Evolutionary conservation across 2,113 vertebrate genomes (phyloP).

Genomic region (Pleuronectes platessa): DNA sequence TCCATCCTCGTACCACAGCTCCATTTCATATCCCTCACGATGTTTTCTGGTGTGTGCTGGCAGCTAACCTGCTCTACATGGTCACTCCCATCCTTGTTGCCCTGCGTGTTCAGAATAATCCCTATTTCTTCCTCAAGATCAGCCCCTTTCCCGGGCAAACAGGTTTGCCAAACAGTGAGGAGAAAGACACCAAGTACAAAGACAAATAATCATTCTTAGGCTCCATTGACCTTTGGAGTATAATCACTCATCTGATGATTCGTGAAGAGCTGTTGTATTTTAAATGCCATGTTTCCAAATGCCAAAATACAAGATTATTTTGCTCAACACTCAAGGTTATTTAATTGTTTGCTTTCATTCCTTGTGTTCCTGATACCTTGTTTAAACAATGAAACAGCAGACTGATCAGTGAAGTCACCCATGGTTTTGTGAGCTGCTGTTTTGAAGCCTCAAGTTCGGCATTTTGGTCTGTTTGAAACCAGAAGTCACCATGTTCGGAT

Average conservation of each 20-base stretch:
- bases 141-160: constrained; percentile 70
- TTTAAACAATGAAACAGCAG: background rate
- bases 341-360: constrained; percentile 5
- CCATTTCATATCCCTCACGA: constrained; percentile 87
- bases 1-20: constrained; percentile 86
- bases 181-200: constrained; percentile 83
- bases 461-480: no score
- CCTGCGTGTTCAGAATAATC: constrained; percentile 80
- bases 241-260: constrained; percentile 29
- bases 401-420: background rate
- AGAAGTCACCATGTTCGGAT: no score
- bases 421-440: no score
- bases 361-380: background rate
- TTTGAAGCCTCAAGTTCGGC: no score
- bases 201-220: constrained; percentile 46
- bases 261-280: constrained; percentile 14
- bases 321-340: constrained; percentile 19
- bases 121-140: constrained; percentile 82
- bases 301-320: constrained; percentile 58
- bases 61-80: constrained; percentile 82
- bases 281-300: constrained; percentile 41
- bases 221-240: constrained; percentile 24
- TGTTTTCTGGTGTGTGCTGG: constrained; percentile 76
- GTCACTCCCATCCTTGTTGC: constrained; percentile 84
- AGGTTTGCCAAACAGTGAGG: constrained; percentile 62